Conservation (phyloP, 2,888 invertebrate genomes). For the Seladonia tumulorum region DNA sequence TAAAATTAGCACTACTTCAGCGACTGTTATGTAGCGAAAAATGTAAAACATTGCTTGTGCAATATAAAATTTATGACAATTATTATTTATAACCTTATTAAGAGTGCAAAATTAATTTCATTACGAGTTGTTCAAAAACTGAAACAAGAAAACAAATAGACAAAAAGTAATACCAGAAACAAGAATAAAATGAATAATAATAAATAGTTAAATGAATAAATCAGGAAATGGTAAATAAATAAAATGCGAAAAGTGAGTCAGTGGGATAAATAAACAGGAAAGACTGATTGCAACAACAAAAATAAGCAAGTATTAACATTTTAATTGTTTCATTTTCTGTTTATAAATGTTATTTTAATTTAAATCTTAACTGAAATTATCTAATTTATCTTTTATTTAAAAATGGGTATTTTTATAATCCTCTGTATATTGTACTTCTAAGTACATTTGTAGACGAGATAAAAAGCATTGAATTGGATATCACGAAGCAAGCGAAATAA, state of each 20-base stretch:
- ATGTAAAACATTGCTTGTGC: background rate
- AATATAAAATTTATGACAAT: too few species aligned
- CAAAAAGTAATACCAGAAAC: background rate
- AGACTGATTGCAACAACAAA: too few species aligned
- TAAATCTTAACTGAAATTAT: background rate
- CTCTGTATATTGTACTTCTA: too few species aligned
- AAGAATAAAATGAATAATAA: background rate
- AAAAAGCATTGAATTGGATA: background rate
- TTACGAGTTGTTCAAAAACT: background rate
- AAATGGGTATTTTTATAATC: background rate
- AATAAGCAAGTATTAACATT: too few species aligned
- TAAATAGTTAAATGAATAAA: too few species aligned
- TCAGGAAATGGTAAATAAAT: background rate
- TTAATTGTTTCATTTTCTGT: too few species aligned
- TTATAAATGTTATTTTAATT: too few species aligned
- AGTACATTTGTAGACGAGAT: background rate
- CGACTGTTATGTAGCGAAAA: background rate
- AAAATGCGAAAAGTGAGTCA: background rate
- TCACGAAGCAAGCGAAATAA: background rate
- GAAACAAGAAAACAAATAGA: background rate
- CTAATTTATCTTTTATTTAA: background rate
- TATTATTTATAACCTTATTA: background rate
- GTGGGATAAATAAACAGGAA: too few species aligned
- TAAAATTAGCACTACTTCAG: background rate
- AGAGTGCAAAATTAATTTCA: background rate